These are phyloP conservation scores for Eira barbara DNA, from an alignment of 2,113 vertebrate genomes.

Conservation along the genomic window DNA sequence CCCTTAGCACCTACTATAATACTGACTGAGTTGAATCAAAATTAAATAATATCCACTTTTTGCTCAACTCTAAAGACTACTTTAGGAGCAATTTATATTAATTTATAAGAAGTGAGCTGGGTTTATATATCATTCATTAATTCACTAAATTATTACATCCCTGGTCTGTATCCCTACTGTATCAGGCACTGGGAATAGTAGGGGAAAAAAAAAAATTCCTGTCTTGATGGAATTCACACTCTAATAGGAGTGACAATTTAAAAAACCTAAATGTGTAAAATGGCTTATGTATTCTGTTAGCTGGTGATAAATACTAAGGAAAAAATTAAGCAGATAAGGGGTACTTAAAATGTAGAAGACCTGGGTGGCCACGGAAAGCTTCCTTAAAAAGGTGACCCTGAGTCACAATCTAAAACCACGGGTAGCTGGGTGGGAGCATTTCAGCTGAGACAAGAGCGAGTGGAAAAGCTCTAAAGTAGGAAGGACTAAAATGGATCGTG, in stretches of 20 bases:
- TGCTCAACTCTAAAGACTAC: neutral
- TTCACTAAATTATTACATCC: neutral
- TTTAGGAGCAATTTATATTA: neutral
- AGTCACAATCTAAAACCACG: neutral
- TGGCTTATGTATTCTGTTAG: neutral
- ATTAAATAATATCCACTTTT: neutral
- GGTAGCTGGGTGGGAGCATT: neutral
- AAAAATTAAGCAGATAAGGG: neutral
- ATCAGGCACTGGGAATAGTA: neutral
- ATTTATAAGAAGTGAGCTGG: neutral
- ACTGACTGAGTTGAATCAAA: neutral
- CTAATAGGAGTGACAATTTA: neutral
- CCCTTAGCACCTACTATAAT: too few relatives aligned
- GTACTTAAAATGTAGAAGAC: neutral
- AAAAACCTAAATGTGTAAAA: neutral
- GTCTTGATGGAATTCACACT: neutral
- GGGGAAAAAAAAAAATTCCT: neutral
- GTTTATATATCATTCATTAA: slow-evolving; percentile 27
- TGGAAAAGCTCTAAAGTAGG: neutral
- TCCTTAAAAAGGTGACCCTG: neutral
- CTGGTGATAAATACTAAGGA: neutral
- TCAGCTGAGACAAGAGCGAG: neutral
- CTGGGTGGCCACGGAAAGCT: neutral
- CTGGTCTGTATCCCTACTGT: neutral
- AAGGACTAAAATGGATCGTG: neutral